These are phyloP conservation scores for Sphaerodactylus townsendi DNA, from an alignment of 2,113 vertebrate species.

Conservation along the genomic window DNA sequence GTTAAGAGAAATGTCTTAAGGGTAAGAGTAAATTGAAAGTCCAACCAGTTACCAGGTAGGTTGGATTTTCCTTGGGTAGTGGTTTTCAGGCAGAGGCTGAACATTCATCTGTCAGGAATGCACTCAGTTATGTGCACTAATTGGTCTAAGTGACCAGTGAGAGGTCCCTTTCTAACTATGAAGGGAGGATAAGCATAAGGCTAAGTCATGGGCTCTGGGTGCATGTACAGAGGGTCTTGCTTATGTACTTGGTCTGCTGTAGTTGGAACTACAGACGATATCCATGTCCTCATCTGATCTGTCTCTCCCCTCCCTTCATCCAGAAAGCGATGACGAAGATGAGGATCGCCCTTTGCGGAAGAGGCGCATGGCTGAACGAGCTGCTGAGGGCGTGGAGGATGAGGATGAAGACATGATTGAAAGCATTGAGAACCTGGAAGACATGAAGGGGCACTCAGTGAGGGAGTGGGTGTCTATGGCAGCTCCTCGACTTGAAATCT, in stretches of 20 bases:
- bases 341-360: constrained; percentile 87
- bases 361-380: constrained; percentile 85
- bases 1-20: too few species aligned
- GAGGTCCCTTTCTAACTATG: too few species aligned
- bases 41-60: too few species aligned
- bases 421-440: constrained; percentile 98
- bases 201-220: not conserved
- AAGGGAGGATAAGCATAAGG: not conserved
- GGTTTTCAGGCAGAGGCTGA: too few species aligned
- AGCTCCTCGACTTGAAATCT: constrained; percentile 93
- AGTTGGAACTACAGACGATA: too few species aligned
- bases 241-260: too few species aligned
- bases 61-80: too few species aligned
- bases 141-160: too few species aligned
- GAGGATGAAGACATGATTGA: constrained; percentile 98
- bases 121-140: too few species aligned
- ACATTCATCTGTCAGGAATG: too few species aligned
- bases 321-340: constrained; percentile 95
- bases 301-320: too few species aligned
- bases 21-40: too few species aligned
- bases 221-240: not conserved
- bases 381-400: constrained; percentile 80
- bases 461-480: constrained; percentile 98
- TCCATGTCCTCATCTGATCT: not conserved
- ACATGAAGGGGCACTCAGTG: constrained; percentile 96